Percentiles rank a stretch among this genome's conserved stretches.
phyloP scores from a whole-genome alignment of 2,113 vertebrate genomes.

The Isichthys henryi region DNA sequence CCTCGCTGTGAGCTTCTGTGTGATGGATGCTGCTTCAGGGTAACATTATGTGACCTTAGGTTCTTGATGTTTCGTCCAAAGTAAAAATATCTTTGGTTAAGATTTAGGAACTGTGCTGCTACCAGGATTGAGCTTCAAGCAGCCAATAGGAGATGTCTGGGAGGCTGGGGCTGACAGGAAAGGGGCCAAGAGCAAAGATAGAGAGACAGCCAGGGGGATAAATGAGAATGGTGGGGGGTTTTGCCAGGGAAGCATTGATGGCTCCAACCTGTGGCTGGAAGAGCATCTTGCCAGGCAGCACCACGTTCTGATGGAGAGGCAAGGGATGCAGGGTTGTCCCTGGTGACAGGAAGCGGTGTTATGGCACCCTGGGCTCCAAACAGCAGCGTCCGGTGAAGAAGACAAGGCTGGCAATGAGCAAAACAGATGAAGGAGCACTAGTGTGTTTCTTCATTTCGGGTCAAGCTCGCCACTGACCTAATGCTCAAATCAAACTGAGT shows the following conservation, averaged over 20 bases:
- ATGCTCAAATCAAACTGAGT: constrained; percentile 19
- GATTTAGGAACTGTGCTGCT: background rate
- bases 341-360: background rate
- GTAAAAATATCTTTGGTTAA: background rate
- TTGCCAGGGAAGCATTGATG: background rate
- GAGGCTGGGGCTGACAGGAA: background rate
- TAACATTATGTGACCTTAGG: background rate
- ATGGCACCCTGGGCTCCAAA: background rate
- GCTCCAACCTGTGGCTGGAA: background rate
- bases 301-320: background rate
- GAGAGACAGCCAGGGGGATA: background rate
- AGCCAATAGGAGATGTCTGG: background rate
- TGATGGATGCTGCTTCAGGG: background rate
- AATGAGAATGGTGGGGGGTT: background rate
- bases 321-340: background rate
- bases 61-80: background rate
- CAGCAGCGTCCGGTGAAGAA: background rate
- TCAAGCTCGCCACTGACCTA: constrained; percentile 28
- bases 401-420: background rate
- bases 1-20: background rate
- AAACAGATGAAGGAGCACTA: background rate
- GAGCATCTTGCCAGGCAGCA: background rate
- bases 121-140: background rate
- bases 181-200: background rate
- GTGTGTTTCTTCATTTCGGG: background rate